Evolutionary conservation across 2,797 vertebrate genomes (phyloP), one percentile per base, ranked within the genome.

Genomic region (Threskiornis aethiopicus): DNA sequence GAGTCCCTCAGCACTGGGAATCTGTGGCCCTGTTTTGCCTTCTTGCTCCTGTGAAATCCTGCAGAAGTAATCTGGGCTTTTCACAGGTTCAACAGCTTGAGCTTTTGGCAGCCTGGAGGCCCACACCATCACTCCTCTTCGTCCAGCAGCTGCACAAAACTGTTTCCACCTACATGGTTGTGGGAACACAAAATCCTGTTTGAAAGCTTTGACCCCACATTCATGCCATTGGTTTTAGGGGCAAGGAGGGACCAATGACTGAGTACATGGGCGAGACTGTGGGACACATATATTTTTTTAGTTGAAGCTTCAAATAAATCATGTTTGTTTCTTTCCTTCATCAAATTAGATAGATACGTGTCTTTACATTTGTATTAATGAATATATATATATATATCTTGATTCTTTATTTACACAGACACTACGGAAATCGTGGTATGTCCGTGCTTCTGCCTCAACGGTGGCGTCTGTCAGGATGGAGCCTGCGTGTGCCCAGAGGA

Each of bases 401-500:
- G 31, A 52, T 49, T 84, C 39, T 59, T 92, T 91, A n/a, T 88
- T 95, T 90, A 59, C 41, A 76, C 58, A 97, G 97, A 14, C 76
- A 10, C 16, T 37, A 7, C 14, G 75, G 6, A 29, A 42, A 2
- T 62, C 3, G 0, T 46, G 24, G 10, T 51, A 37, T 11, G 31
- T 42, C 85, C 7, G 0, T 59, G 67, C n/a, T 90, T 89, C 69
- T 98, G 95, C 79, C 52, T 75, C 75, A 97, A 95, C 8, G 84
- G 80, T 49, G 97, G 96, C 35, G 20, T 82, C 46, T 97, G 95
- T 87, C 3, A 6, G 66, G 91, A 97, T 22, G 69, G 90, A 72
- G 61, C 37, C 76, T 98, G 97, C 0, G 0, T 55, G 25, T 98
- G 98, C 70, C 52, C 97, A 86, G 96, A 96, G 21, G 78, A 97